Percentiles rank a stretch among this genome's conserved stretches.
These are phyloP conservation scores for Girardia tigrina DNA, from an alignment of 2,888 invertebrate species.

Conservation along the genomic window DNA sequence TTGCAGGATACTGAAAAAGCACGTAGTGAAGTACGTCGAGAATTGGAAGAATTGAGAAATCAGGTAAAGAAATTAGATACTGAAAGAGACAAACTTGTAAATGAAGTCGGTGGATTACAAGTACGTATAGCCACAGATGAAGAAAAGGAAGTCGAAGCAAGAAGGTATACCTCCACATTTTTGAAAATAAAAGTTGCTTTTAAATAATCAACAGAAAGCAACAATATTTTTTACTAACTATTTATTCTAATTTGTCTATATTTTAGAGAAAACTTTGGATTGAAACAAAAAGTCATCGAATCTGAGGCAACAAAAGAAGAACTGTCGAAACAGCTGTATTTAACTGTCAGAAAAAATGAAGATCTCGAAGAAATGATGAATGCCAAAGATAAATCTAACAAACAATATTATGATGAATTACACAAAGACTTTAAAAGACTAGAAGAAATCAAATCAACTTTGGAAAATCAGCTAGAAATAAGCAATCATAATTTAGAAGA, in stretches of 20 bases:
- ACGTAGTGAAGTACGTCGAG: constrained; percentile 60
- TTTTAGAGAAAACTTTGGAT: constrained; percentile 44
- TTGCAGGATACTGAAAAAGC: constrained; percentile 64
- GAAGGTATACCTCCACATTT: constrained; percentile 38
- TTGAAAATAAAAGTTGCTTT: not conserved
- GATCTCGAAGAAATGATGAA: constrained; percentile 62
- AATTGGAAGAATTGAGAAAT: constrained; percentile 54
- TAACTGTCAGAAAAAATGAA: constrained; percentile 63
- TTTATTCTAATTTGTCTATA: not conserved
- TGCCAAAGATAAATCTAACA: not conserved
- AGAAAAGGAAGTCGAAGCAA: constrained; percentile 49
- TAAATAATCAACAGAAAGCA: too few relatives aligned
- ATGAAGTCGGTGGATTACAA: constrained; percentile 49
- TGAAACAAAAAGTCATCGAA: constrained; percentile 60
- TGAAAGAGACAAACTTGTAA: constrained; percentile 48
- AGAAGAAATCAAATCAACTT: not conserved
- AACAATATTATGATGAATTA: constrained; percentile 8
- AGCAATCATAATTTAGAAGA: constrained; percentile 51
- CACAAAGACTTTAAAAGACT: not conserved
- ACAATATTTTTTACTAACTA: not conserved
- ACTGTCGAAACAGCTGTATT: constrained; percentile 66
- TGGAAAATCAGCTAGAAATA: not conserved
- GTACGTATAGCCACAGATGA: constrained; percentile 47
- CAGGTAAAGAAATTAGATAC: constrained; percentile 48
- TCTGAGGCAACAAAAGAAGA: constrained; percentile 67